Percentiles rank a stretch among this genome's conserved stretches.
phyloP scores from a whole-genome alignment of 2,888 invertebrate genomes.

The Dolomedes plantarius region DNA sequence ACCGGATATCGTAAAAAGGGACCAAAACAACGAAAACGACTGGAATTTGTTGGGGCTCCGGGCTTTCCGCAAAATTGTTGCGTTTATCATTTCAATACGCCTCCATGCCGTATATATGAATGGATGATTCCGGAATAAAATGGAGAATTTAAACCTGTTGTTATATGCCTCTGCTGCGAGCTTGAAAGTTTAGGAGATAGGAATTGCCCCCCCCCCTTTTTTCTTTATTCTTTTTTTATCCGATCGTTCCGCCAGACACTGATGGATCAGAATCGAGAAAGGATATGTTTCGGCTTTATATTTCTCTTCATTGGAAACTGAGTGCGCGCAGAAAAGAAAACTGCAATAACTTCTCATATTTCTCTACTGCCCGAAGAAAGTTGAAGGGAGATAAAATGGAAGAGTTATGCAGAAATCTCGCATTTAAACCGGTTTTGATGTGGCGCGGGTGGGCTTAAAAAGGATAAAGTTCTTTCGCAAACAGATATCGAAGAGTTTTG shows the following conservation, averaged over 20 bases:
- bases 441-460: too few species aligned
- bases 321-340: neutral
- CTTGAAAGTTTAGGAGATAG: constrained; percentile 5
- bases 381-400: neutral
- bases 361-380: neutral
- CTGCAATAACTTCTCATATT: neutral
- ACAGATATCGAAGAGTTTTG: too few species aligned
- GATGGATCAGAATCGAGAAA: constrained; percentile 53
- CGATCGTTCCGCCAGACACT: constrained; percentile 37
- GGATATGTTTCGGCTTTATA: neutral
- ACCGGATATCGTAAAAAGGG: constrained; percentile 63
- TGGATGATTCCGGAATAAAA: constrained; percentile 64
- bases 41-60: constrained; percentile 36
- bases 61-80: constrained; percentile 27
- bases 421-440: neutral
- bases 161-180: too few species aligned
- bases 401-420: neutral
- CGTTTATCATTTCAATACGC: constrained; percentile 63
- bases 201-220: too few species aligned
- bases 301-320: neutral
- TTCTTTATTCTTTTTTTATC: neutral
- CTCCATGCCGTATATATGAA: constrained; percentile 64
- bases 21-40: constrained; percentile 26
- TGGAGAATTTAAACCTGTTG: constrained; percentile 69
- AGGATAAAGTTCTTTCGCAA: too few species aligned